Conservation (phyloP, 2,888 invertebrate species). For the Lithophane ornitopus region DNA sequence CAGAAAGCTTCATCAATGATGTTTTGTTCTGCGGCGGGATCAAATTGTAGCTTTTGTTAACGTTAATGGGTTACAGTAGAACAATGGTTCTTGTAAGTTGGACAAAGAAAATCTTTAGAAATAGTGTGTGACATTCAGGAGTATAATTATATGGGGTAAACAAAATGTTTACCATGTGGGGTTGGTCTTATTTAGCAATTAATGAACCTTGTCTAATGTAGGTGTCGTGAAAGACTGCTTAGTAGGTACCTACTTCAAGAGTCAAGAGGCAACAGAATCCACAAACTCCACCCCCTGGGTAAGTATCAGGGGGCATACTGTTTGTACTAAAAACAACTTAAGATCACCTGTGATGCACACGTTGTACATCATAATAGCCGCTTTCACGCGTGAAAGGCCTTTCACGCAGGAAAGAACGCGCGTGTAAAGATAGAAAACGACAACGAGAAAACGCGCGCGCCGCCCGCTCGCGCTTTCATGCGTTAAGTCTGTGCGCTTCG, state of each 20-base stretch:
- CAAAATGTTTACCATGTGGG: not conserved
- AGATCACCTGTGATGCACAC: too few relatives aligned
- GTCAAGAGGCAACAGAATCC: not conserved
- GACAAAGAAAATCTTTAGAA: constrained; percentile 25
- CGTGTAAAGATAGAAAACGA: too few relatives aligned
- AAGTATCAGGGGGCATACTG: too few relatives aligned
- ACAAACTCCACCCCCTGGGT: not conserved
- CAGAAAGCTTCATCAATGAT: constrained; percentile 31
- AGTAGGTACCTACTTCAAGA: not conserved
- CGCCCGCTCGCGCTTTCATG: too few relatives aligned
- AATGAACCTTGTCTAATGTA: not conserved
- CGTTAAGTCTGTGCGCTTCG: too few relatives aligned
- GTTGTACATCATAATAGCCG: too few relatives aligned
- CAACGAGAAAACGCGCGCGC: too few relatives aligned
- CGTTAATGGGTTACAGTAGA: constrained; percentile 1
- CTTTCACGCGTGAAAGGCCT: too few relatives aligned
- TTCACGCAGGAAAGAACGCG: too few relatives aligned
- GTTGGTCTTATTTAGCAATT: not conserved
- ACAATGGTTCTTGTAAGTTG: constrained; percentile 11
- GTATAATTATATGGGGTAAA: not conserved
- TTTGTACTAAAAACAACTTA: too few relatives aligned
- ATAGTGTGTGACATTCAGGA: not conserved
- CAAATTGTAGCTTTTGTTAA: constrained; percentile 40
- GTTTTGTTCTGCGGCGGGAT: constrained; percentile 36
- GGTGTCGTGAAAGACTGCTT: not conserved